Evolutionary conservation across 2,797 vertebrate species (phyloP).

Genomic region (Sebastiscus tertius): DNA sequence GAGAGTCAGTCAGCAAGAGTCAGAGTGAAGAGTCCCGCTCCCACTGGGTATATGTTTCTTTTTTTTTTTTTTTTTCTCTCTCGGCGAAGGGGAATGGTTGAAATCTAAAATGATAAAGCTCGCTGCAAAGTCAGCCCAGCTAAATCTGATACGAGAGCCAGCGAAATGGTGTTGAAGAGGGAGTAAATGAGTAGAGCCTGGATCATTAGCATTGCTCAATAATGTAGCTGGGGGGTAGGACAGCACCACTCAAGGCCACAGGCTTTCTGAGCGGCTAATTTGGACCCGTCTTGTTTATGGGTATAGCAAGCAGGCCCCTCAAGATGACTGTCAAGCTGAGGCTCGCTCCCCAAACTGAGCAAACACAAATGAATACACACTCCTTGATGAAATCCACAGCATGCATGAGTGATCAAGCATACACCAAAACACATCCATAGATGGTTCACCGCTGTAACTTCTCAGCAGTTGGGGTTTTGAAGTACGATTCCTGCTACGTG

Average conservation of each 20-base stretch:
- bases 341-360: constrained; percentile 68
- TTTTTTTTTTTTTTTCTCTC: constrained; percentile 8
- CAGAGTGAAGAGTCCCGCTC: constrained; percentile 72
- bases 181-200: constrained; percentile 80
- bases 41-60: constrained; percentile 60
- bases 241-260: constrained; percentile 80
- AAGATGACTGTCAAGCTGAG: constrained; percentile 76
- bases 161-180: constrained; percentile 75
- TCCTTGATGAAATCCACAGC: constrained; percentile 67
- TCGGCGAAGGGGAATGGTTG: constrained; percentile 8
- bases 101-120: constrained; percentile 71
- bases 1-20: constrained; percentile 70
- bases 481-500: neutral
- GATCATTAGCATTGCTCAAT: constrained; percentile 86
- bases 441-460: constrained; percentile 50
- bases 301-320: constrained; percentile 59
- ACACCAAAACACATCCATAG: constrained; percentile 57
- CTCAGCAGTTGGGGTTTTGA: constrained; percentile 37
- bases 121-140: constrained; percentile 58
- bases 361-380: constrained; percentile 73
- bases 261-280: constrained; percentile 81
- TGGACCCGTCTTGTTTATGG: constrained; percentile 75
- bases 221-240: constrained; percentile 84
- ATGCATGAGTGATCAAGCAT: constrained; percentile 77
- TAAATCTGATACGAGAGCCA: constrained; percentile 61